These are phyloP conservation scores for Philaethria dido DNA, from an alignment of 2,888 invertebrate genomes.

Conservation along the genomic window DNA sequence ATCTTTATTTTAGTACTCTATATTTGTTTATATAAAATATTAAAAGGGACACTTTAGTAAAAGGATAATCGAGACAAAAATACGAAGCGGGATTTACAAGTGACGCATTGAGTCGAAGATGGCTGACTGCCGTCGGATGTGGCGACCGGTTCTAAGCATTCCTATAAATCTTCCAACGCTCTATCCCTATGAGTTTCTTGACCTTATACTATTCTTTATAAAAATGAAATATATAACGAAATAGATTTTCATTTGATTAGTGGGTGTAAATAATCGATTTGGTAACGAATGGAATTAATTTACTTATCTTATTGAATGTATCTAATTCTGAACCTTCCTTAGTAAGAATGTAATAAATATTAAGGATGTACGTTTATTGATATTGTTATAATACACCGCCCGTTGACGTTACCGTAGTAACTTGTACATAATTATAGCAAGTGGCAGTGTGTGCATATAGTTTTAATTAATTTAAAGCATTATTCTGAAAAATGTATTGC, in stretches of 20 bases:
- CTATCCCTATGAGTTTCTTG: constrained; percentile 52
- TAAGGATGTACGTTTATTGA: background rate
- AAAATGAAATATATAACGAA: constrained; percentile 39
- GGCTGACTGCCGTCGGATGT: constrained; percentile 62
- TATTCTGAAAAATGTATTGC: too few relatives aligned
- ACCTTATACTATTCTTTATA: constrained; percentile 42
- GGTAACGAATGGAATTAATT: constrained; percentile 4
- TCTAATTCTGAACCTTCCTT: background rate
- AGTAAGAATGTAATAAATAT: background rate
- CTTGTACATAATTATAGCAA: too few relatives aligned
- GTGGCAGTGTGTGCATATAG: too few relatives aligned
- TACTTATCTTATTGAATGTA: constrained; percentile 3
- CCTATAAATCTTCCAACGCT: constrained; percentile 62
- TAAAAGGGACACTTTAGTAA: constrained; percentile 13
- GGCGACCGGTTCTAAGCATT: constrained; percentile 68
- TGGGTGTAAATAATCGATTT: constrained; percentile 36
- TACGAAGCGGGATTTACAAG: constrained; percentile 35
- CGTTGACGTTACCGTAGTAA: too few relatives aligned
- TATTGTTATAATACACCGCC: background rate
- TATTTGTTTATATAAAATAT: background rate
- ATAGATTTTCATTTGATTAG: constrained; percentile 24
- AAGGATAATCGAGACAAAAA: constrained; percentile 31
- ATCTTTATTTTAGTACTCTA: background rate
- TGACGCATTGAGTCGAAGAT: constrained; percentile 43
- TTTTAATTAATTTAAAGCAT: too few relatives aligned